Evolutionary conservation across 2,888 invertebrate genomes (phyloP), one percentile per base, ranked within the genome.

Genomic region (Ariolimax columbianus): DNA sequence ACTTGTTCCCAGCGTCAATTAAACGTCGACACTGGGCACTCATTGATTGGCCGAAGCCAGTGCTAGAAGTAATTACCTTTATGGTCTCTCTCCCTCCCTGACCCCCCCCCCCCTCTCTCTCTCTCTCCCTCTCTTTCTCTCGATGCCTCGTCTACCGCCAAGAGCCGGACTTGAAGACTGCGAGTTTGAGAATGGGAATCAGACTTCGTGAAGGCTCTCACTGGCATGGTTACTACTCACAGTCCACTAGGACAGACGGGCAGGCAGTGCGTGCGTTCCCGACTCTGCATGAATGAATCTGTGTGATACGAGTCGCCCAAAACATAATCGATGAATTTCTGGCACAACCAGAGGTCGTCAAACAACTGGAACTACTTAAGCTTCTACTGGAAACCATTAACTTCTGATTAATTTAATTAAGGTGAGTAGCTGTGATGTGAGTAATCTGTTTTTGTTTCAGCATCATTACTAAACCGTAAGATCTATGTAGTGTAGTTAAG

Each of bases 1-100:
- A 36, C 70, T 81, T 81, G 47, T 81, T 68, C 33, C n/a, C 36
- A 33, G n/a, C 73, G 33, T 36, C 82, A 33, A 82, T 82, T 82
- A 82, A 82, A 73, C 73, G 82, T 59, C 73, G 80, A 40, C 80
- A 70, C 30, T 82, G 40, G 82, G 59, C 63, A 55, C 59, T 36
- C 82, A 82, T 63, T 82, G 73, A 82, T 82, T 82, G 82, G 73
- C 73, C 63, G 80, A 51, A 59, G 26, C 82, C 72, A 47, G 40
- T 55, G 55, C 73, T 63, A 70, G 70, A 81, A 70, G 70, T 81
- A 81, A 81, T 81, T 40, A 70, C 79, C 43, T 79, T 68, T 33
- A 55, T 66, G 63, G 47, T 68, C 43, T 78, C 47, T 47, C 47
- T 47, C 14, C 47, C 9, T 47, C 9, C 47, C n/a, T n/a, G n/a